These are phyloP conservation scores for Latheticus oryzae DNA, from an alignment of 2,888 invertebrate species.

Conservation along the genomic window DNA sequence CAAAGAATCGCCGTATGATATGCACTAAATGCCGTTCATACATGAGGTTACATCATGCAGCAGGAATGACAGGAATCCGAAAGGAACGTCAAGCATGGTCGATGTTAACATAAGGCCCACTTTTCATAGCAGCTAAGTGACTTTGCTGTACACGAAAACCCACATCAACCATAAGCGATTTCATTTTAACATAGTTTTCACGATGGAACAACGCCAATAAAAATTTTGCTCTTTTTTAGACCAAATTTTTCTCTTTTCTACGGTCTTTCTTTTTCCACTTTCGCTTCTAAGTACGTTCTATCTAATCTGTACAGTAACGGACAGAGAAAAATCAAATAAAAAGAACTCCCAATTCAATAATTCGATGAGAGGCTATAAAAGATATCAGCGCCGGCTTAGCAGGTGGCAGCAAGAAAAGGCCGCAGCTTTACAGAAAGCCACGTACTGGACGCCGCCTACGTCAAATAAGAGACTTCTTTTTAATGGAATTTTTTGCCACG, in stretches of 20 bases:
- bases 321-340: constrained; percentile 52
- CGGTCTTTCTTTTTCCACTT: constrained; percentile 12
- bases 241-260: no score
- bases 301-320: constrained; percentile 49
- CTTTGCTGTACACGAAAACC: constrained; percentile 34
- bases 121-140: constrained; percentile 40
- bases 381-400: constrained; percentile 54
- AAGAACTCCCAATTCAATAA: constrained; percentile 54
- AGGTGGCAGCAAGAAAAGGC: constrained; percentile 51
- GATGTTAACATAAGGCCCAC: constrained; percentile 39
- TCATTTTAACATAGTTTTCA: constrained; percentile 41
- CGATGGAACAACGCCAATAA: constrained; percentile 23
- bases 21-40: constrained; percentile 43
- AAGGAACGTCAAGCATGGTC: constrained; percentile 43
- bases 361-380: constrained; percentile 52
- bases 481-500: constrained; percentile 36
- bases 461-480: constrained; percentile 21
- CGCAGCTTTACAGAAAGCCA: constrained; percentile 48
- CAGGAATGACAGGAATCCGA: constrained; percentile 44
- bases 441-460: constrained; percentile 39
- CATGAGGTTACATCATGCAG: constrained; percentile 44
- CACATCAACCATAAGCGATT: constrained; percentile 41
- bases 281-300: constrained; percentile 36
- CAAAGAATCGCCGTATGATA: constrained; percentile 10
- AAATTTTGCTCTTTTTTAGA: constrained; percentile 29